Evolutionary conservation across 2,113 vertebrate genomes (phyloP).

Genomic region (Syrmaticus mikado): DNA sequence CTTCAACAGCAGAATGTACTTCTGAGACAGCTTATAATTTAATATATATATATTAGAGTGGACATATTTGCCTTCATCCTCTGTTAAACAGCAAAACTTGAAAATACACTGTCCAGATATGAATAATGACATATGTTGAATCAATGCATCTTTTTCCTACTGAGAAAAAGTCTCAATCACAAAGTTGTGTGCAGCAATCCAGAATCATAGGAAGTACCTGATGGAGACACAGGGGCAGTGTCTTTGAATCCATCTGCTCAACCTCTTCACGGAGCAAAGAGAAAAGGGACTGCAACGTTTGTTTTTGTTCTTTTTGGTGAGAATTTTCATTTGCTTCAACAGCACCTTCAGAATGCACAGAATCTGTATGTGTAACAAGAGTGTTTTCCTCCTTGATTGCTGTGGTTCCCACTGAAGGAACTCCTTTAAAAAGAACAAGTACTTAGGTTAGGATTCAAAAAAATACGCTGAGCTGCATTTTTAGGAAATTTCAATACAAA

Average conservation of each 20-base stretch:
- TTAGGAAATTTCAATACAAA: background rate
- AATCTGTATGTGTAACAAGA: background rate
- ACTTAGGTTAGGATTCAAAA: background rate
- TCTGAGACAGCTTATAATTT: background rate
- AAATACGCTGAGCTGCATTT: background rate
- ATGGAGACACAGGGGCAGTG: slow-evolving; percentile 91
- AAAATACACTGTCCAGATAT: background rate
- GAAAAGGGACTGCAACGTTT: slow-evolving; percentile 79
- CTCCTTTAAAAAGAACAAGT: slow-evolving; percentile 42
- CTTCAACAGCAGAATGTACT: background rate
- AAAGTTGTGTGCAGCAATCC: background rate
- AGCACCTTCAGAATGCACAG: background rate
- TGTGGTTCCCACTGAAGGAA: slow-evolving; percentile 34
- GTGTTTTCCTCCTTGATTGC: slow-evolving; percentile 52
- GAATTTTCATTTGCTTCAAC: slow-evolving; percentile 52
- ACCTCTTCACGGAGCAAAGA: slow-evolving; percentile 84
- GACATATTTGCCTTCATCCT: background rate
- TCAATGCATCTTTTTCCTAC: background rate
- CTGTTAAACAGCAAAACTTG: background rate
- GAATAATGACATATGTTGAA: background rate
- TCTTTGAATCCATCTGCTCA: slow-evolving; percentile 84
- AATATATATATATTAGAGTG: background rate
- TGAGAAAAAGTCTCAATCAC: background rate
- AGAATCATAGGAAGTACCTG: slow-evolving; percentile 81
- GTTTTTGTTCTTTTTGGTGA: slow-evolving; percentile 51